These are phyloP conservation scores for Lineus longissimus DNA, from an alignment of 1,140 invertebrate species.

Conservation along the genomic window DNA sequence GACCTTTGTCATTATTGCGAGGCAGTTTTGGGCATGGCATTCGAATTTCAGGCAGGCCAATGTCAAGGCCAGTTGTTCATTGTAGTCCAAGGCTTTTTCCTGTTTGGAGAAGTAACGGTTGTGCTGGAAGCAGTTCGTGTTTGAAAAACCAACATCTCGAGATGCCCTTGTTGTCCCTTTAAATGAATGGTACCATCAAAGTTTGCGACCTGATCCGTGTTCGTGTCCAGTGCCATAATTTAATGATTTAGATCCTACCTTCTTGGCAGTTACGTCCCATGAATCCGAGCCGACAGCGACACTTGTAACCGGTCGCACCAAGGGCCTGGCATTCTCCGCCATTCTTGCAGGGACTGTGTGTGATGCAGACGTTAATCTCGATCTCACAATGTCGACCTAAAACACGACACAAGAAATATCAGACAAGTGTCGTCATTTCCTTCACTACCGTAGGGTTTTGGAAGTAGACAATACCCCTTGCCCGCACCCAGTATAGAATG, in stretches of 20 bases:
- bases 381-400: constrained; percentile 69
- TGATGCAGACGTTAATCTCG: constrained; percentile 61
- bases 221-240: no score
- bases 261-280: constrained; percentile 73
- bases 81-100: no score
- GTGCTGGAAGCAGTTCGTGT: no score
- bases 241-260: constrained; percentile 30
- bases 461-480: neutral
- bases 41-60: no score
- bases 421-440: neutral
- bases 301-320: constrained; percentile 61
- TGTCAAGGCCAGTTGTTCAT: no score
- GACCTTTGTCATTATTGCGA: no score
- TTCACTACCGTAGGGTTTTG: neutral
- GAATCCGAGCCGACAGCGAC: constrained; percentile 74
- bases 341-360: constrained; percentile 71
- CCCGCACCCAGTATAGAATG: neutral
- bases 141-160: no score
- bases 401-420: constrained; percentile 13
- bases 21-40: no score
- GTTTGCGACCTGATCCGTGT: no score
- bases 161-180: no score
- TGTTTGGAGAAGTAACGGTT: no score
- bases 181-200: no score
- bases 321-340: constrained; percentile 63